Evolutionary conservation across 2,797 vertebrate genomes (phyloP).

Genomic region (Benthosema pterotum): DNA sequence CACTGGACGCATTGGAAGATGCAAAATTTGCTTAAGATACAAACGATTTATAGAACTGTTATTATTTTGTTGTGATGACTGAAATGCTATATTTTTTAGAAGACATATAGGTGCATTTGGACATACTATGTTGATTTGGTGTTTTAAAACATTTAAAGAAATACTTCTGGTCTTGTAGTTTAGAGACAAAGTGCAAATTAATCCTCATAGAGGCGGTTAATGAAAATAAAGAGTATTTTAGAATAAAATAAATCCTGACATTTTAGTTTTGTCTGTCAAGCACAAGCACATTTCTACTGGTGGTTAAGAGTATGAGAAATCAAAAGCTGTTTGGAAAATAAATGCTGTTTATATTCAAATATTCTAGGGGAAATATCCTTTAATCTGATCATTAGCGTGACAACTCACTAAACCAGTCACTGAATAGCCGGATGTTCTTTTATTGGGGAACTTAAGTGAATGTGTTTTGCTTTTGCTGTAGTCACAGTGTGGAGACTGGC

Average conservation of each 20-base stretch:
- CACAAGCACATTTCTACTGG: slow-evolving; percentile 87
- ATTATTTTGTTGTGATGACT: slow-evolving; percentile 87
- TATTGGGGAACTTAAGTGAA: slow-evolving; percentile 65
- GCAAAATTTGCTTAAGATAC: slow-evolving; percentile 64
- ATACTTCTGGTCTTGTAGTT: slow-evolving; percentile 80
- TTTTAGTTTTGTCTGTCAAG: slow-evolving; percentile 89
- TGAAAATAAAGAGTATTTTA: slow-evolving; percentile 81
- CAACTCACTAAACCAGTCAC: slow-evolving; percentile 63
- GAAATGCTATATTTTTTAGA: slow-evolving; percentile 97
- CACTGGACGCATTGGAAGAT: slow-evolving; percentile 52
- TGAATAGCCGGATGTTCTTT: slow-evolving; percentile 64
- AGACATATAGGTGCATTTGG: slow-evolving; percentile 80
- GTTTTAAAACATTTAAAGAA: slow-evolving; percentile 79
- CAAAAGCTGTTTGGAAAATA: slow-evolving; percentile 56
- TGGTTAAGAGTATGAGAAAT: slow-evolving; percentile 64
- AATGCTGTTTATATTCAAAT: slow-evolving; percentile 73
- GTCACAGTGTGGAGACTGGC: slow-evolving; percentile 48
- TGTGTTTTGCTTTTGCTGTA: slow-evolving; percentile 78
- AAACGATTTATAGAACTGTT: slow-evolving; percentile 86
- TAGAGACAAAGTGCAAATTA: slow-evolving; percentile 79
- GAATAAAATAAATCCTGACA: slow-evolving; percentile 75
- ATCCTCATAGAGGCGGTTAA: slow-evolving; percentile 75
- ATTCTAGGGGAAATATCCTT: slow-evolving; percentile 65
- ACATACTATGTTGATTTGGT: slow-evolving; percentile 84
- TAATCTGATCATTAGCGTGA: slow-evolving; percentile 66